These are phyloP conservation scores for Aporophyla nigra DNA, from an alignment of 2,888 invertebrate species.

Conservation along the genomic window DNA sequence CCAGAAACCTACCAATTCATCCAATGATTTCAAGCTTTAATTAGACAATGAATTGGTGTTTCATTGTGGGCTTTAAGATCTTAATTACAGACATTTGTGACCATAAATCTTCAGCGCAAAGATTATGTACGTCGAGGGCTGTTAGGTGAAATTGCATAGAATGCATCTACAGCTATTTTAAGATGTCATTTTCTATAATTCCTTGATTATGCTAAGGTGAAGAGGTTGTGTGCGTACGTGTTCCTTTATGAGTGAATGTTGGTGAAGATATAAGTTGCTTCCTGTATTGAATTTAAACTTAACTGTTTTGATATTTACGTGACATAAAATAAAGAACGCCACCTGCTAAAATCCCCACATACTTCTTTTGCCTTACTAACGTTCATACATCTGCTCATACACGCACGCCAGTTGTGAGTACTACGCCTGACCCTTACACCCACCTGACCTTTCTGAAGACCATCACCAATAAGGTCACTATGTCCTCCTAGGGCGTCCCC, in stretches of 20 bases:
- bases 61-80: background rate
- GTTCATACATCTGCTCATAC: no score
- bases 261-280: background rate
- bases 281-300: background rate
- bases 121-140: conserved; percentile 29
- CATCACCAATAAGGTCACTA: no score
- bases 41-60: conserved; percentile 1
- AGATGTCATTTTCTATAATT: conserved; percentile 56
- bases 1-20: background rate
- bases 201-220: conserved; percentile 47
- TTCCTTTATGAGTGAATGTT: conserved; percentile 23
- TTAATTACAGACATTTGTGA: conserved; percentile 43
- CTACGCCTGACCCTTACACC: no score
- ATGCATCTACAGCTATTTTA: background rate
- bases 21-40: background rate
- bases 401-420: no score
- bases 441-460: no score
- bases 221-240: conserved; percentile 56
- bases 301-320: no score
- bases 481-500: no score
- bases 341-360: no score
- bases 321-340: no score
- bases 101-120: conserved; percentile 18
- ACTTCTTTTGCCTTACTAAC: no score
- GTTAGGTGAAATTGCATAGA: conserved; percentile 51